phyloP scores from a whole-genome alignment of 2,888 invertebrate species.

The Pollenia angustigena region DNA sequence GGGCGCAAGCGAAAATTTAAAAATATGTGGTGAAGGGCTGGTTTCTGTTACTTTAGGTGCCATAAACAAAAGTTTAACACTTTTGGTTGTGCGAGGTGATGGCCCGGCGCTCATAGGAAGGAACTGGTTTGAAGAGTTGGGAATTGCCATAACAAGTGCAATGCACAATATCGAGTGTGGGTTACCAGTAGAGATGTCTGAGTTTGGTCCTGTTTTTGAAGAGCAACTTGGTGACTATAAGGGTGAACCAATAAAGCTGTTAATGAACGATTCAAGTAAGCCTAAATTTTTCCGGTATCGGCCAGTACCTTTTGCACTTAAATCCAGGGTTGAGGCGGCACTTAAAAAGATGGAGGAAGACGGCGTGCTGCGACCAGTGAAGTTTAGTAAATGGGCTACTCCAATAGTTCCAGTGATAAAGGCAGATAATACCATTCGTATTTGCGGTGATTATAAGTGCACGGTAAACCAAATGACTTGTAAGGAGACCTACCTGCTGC shows the following conservation, averaged over 20 bases:
- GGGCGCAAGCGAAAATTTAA: no score
- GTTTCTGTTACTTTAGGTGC: no score
- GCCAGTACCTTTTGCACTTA: slow-evolving; percentile 7
- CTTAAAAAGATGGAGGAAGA: slow-evolving; percentile 2
- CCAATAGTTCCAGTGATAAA: neutral
- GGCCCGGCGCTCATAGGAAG: slow-evolving; percentile 6
- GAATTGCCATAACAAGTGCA: slow-evolving; percentile 7
- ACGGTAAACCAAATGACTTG: slow-evolving; percentile 53
- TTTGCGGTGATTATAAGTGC: slow-evolving; percentile 22
- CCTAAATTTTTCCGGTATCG: slow-evolving; percentile 4
- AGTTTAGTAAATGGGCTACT: neutral
- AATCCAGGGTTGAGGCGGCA: neutral
- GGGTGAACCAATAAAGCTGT: slow-evolving; percentile 6
- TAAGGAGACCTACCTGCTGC: slow-evolving; percentile 54
- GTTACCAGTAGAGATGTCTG: neutral
- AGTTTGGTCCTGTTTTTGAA: slow-evolving; percentile 7
- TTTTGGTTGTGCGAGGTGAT: no score
- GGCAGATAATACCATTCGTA: no score
- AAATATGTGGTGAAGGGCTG: no score
- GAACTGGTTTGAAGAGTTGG: slow-evolving; percentile 46
- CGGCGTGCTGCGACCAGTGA: neutral
- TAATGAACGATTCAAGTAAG: neutral
- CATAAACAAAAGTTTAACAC: no score
- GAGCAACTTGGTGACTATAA: slow-evolving; percentile 6
- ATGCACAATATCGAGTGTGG: neutral